Evolutionary conservation across 2,113 vertebrate species (phyloP), one percentile per base, ranked within the genome.

Genomic region (Ceratotherium simum): DNA sequence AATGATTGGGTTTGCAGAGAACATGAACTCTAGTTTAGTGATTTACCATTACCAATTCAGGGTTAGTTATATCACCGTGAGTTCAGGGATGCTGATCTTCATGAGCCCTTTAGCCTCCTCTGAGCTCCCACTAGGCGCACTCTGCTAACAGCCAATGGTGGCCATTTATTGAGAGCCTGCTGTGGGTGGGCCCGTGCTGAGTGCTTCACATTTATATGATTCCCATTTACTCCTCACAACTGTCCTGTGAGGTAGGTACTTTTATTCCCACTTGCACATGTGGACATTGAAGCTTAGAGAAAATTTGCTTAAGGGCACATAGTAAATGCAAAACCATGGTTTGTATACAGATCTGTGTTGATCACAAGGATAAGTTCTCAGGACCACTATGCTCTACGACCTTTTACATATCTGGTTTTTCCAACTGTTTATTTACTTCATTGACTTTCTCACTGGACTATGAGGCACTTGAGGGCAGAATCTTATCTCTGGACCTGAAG

Each of bases 161-260:
- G 27, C 29, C 64, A 27, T 54, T 79, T 69, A 85, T 0, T 36
- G 58, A 86, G 23, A 33, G 56, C 13, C 39, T 33, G 11, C 31
- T 25, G 17, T 4, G 21, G 48, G 31, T 8, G 3, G 56, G 42
- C 11, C 39, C 1, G 0, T 29, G 17, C 4, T 48, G 8, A 39
- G 4, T 10, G 60, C 12, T 85, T 76, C 20, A 0, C n/a, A 1
- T 48, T 58, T 51, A 42, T 3, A 25, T 2, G 25, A 33, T 27
- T 82, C 7, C 60, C n/a, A 3, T 51, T 79, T 16, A 58, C 65
- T 23, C 36, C 8, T 94, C 69, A 64, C 27, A 48, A 42, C 39
- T 33, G 11, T 51, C 73, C 51, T 14, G 5, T 82, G 42, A 51
- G 18, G 67, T 78, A 31, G 17, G 65, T 31, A 31, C 18, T 65